Conservation (phyloP, 2,113 vertebrate genomes). For the Falco punctatus region DNA sequence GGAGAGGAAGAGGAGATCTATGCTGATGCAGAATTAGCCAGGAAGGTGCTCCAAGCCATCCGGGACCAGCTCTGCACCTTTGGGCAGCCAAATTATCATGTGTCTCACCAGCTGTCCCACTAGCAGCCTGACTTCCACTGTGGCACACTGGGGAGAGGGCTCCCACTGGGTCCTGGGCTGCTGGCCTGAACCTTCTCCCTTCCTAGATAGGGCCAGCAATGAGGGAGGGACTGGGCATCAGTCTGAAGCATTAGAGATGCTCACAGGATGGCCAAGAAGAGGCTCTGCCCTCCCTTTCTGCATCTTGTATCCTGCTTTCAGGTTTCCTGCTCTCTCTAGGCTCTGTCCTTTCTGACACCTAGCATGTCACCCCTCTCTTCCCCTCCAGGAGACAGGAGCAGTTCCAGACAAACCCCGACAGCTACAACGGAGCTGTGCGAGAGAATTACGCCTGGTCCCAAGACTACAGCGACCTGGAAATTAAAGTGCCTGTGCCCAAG, state of each 20-base stretch:
- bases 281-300: not conserved
- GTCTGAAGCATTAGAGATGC: accelerated
- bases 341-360: not conserved
- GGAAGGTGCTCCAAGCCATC: accelerated
- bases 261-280: accelerated
- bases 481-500: constrained; percentile 88
- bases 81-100: accelerated
- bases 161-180: not conserved
- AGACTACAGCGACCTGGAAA: constrained; percentile 93
- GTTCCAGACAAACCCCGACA: constrained; percentile 88
- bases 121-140: not conserved
- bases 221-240: not conserved
- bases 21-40: accelerated
- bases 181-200: not conserved
- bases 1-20: not conserved
- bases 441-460: constrained; percentile 91
- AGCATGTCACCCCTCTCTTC: not conserved
- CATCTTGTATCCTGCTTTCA: not conserved
- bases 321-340: not conserved
- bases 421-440: constrained; percentile 92
- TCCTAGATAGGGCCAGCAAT: not conserved
- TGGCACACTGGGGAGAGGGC: not conserved
- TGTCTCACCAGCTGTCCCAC: not conserved
- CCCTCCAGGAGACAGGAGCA: constrained; percentile 75
- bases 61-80: not conserved